Conservation (phyloP, 2,113 vertebrate genomes). For the Rana temporaria region DNA sequence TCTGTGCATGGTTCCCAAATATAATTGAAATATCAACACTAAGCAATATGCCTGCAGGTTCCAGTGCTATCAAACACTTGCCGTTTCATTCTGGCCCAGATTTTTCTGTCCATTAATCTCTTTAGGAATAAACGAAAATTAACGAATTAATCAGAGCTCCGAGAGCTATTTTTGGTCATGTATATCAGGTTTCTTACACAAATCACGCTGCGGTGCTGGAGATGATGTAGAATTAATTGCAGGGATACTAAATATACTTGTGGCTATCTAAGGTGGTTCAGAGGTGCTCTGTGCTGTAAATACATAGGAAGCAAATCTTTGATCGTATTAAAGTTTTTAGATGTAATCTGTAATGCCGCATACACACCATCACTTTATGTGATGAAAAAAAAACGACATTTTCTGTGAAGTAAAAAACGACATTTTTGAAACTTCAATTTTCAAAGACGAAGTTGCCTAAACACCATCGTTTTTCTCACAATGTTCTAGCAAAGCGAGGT, state of each 20-base stretch:
- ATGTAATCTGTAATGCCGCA: no score
- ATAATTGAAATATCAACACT: constrained; percentile 59
- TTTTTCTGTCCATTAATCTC: constrained; percentile 54
- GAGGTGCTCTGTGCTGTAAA: neutral
- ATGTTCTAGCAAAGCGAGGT: no score
- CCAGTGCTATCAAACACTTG: constrained; percentile 58
- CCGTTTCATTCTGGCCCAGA: constrained; percentile 64
- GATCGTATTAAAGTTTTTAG: no score
- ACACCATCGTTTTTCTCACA: no score
- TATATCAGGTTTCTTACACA: constrained; percentile 25
- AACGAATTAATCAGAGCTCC: constrained; percentile 54
- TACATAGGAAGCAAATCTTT: no score
- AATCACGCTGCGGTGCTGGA: constrained; percentile 6
- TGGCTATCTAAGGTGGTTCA: neutral
- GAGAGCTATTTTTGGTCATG: constrained; percentile 38
- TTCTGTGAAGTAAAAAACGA: no score
- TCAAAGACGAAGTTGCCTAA: no score
- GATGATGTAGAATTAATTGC: constrained; percentile 33
- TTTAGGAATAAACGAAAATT: constrained; percentile 64
- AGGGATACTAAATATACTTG: neutral
- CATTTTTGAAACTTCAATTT: no score
- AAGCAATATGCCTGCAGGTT: constrained; percentile 62
- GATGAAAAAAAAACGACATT: no score
- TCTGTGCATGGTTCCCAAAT: constrained; percentile 59
- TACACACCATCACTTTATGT: no score